Base-by-base conservation (phyloP, 2,888 invertebrate species). In the Aporophyla lueneburgensis region DNA sequence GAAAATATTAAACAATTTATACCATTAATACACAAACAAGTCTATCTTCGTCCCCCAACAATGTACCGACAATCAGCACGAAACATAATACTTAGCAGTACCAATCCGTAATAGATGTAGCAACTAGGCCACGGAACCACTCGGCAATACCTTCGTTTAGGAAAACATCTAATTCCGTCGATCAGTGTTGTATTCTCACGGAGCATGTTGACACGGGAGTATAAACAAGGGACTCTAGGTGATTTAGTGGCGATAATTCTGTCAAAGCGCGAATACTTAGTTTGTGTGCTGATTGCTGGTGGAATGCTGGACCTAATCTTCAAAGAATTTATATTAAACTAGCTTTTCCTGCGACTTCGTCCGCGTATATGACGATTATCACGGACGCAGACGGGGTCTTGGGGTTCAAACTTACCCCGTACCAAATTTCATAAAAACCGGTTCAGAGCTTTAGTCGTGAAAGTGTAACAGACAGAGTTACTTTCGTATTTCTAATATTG, bases 151-250 rank as follows among this genome's bases (percentile, higher is more conserved):
- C 89, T 76, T 76, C 86, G 87, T 86, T 89, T 86, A 78, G 75
- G 89, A 90, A 92, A 94, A 94, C 94, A 92, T 95, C 94, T 95
- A 95, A 95, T 94, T 95, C 89, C 83, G 94, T 93, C 93, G 90
- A 91, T 91, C 88, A 86, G 43, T 46, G 62, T 87, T 86, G 85
- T 87, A 73, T 46, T 91, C 84, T 84, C 71, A 83, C 76, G 68
- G 43, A 74, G 81, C 73, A 78, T 85, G 82, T 86, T 87, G 86
- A 85, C 81, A 69, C 43, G 58, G 14, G 27, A 79, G 33, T 54
- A 40, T 73, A 86, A 87, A 88, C 87, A 86, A 77, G 67, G 54
- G 67, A 59, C 71, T 70, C 27, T 10, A 3, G 61, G 71, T 79
- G 82, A 87, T 87, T 87, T 76, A 86, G 49, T 84, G 65, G n/a